These are phyloP conservation scores for Drosophila lini DNA, from an alignment of 1,140 invertebrate species.

Conservation along the genomic window DNA sequence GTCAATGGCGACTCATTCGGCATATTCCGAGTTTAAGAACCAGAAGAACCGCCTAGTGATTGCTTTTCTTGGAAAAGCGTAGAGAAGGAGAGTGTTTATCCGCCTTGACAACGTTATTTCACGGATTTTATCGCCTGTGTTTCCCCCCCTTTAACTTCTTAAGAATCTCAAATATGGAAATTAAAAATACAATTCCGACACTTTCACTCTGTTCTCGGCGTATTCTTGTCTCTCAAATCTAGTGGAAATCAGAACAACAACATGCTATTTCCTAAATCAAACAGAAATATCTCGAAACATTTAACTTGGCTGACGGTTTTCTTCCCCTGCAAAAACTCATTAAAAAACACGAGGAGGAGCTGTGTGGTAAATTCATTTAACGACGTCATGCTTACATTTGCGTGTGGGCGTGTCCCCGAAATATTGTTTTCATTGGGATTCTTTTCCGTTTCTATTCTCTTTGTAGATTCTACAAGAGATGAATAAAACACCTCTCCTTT, in stretches of 20 bases:
- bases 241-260: conserved; percentile 11
- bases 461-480: conserved; percentile 1
- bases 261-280: conserved; percentile 32
- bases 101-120: conserved; percentile 29
- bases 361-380: conserved; percentile 4
- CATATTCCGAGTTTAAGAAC: background rate
- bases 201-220: conserved; percentile 10
- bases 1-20: conserved; percentile 43
- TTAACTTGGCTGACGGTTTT: background rate
- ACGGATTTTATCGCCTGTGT: conserved; percentile 4
- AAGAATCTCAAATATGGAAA: conserved; percentile 13
- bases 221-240: conserved; percentile 8
- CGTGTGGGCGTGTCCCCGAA: conserved; percentile 17
- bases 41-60: background rate
- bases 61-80: conserved; percentile 13
- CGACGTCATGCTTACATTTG: conserved; percentile 19
- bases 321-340: conserved; percentile 1
- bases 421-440: conserved; percentile 22
- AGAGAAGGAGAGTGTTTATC: conserved; percentile 7
- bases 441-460: background rate
- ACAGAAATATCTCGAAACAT: conserved; percentile 2
- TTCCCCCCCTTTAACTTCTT: conserved; percentile 1
- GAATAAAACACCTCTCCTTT: background rate
- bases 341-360: conserved; percentile 19
- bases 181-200: conserved; percentile 1